Evolutionary conservation across 1,140 invertebrate species (phyloP).

Genomic region (Zophobas morio): DNA sequence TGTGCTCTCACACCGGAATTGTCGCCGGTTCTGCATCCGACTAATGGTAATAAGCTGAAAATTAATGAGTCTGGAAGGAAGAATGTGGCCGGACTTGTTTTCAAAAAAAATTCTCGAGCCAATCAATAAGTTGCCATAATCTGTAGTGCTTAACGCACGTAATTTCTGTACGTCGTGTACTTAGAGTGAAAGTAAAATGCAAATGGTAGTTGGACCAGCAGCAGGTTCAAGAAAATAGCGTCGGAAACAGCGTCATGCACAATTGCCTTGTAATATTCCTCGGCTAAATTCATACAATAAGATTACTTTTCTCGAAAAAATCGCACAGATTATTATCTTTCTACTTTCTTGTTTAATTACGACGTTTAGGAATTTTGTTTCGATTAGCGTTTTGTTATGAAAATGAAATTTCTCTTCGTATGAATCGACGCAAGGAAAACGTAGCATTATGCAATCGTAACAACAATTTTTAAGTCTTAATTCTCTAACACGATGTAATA

Average conservation of each 20-base stretch:
- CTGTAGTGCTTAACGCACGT: neutral
- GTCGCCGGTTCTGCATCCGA: neutral
- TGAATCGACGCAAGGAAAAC: neutral
- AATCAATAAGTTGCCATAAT: slow-evolving; percentile 5
- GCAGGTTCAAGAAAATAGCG: slow-evolving; percentile 20
- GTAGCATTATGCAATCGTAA: neutral
- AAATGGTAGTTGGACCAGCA: slow-evolving; percentile 21
- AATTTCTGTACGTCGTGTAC: slow-evolving; percentile 20
- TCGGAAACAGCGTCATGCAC: slow-evolving; percentile 29
- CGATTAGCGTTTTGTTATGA: slow-evolving; percentile 5
- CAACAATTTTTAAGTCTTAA: slow-evolving; percentile 8
- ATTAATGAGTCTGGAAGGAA: neutral
- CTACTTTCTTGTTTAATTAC: slow-evolving; percentile 25
- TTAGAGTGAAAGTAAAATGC: slow-evolving; percentile 28
- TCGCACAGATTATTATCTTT: slow-evolving; percentile 34
- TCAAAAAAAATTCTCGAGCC: slow-evolving; percentile 7
- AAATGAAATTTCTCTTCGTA: slow-evolving; percentile 7
- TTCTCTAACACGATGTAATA: slow-evolving; percentile 6
- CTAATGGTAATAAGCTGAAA: neutral
- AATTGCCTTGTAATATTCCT: slow-evolving; percentile 38
- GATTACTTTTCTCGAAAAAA: slow-evolving; percentile 29
- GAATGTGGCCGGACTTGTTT: neutral
- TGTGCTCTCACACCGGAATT: too few species aligned
- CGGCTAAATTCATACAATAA: slow-evolving; percentile 12
- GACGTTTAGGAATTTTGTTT: neutral